These are phyloP conservation scores for Actenoides lindsayi DNA, from an alignment of 2,113 vertebrate genomes.

Conservation along the genomic window DNA sequence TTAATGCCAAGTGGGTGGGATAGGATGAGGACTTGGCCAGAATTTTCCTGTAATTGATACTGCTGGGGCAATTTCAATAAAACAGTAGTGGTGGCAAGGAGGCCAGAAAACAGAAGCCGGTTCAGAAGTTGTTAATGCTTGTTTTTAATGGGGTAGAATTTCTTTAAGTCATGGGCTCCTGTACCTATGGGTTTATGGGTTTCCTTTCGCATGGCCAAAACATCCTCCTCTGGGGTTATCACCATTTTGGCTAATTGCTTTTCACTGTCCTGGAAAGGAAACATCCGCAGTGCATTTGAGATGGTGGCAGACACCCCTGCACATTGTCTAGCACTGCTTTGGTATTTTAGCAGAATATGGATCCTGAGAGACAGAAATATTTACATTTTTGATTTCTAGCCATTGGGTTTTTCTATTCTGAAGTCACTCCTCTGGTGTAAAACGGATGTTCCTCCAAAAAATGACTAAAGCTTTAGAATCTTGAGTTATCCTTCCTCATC, in stretches of 20 bases:
- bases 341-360: neutral
- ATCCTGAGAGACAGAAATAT: neutral
- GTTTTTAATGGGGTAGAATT: neutral
- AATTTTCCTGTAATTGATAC: neutral
- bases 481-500: neutral
- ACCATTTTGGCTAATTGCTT: neutral
- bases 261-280: neutral
- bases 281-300: fast-evolving
- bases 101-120: neutral
- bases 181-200: neutral
- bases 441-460: neutral
- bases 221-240: neutral
- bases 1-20: neutral
- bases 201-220: neutral
- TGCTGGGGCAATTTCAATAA: neutral
- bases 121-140: neutral
- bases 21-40: neutral
- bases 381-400: neutral
- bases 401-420: neutral
- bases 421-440: neutral
- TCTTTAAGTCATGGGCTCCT: neutral
- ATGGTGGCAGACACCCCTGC: neutral
- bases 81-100: neutral
- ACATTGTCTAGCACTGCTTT: neutral
- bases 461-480: neutral